phyloP scores from a whole-genome alignment of 1,140 invertebrate species.

The Bombus breviceps region DNA sequence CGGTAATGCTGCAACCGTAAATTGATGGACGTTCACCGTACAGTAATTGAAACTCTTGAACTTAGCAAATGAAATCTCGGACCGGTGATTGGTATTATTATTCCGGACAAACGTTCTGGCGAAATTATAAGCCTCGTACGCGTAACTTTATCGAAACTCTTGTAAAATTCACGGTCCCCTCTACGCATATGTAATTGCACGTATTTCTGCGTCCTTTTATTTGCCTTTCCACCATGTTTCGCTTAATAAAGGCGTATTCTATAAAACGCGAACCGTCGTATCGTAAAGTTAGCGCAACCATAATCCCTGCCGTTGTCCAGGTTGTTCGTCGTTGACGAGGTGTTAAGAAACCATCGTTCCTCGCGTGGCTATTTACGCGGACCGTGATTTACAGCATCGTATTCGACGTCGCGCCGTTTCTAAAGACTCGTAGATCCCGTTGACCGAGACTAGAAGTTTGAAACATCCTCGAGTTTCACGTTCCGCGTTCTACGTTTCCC shows the following conservation, averaged over 20 bases:
- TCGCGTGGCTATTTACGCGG: slow-evolving; percentile 28
- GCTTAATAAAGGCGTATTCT: neutral
- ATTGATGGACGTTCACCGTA: slow-evolving; percentile 49
- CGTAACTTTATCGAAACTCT: slow-evolving; percentile 29
- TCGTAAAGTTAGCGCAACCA: slow-evolving; percentile 41
- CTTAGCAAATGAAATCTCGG: slow-evolving; percentile 51
- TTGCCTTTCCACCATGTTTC: neutral
- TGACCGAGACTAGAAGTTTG: neutral
- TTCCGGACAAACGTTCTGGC: slow-evolving; percentile 40
- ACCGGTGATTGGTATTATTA: slow-evolving; percentile 47
- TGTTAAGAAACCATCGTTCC: slow-evolving; percentile 73
- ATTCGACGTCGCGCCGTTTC: neutral
- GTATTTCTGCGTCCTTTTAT: neutral
- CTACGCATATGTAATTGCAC: slow-evolving; percentile 16
- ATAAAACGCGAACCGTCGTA: neutral
- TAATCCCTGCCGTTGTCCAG: slow-evolving; percentile 27
- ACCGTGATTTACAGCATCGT: slow-evolving; percentile 22
- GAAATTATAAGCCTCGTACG: slow-evolving; percentile 38
- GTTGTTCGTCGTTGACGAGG: slow-evolving; percentile 68
- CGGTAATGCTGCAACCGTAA: slow-evolving; percentile 51
- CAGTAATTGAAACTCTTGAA: slow-evolving; percentile 62
- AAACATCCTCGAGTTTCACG: too few species aligned
- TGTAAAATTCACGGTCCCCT: slow-evolving; percentile 1
- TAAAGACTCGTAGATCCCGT: neutral
- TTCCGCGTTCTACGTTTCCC: slow-evolving; percentile 15